Conservation (phyloP, 2,113 vertebrate species). For the Cavia aperea region DNA sequence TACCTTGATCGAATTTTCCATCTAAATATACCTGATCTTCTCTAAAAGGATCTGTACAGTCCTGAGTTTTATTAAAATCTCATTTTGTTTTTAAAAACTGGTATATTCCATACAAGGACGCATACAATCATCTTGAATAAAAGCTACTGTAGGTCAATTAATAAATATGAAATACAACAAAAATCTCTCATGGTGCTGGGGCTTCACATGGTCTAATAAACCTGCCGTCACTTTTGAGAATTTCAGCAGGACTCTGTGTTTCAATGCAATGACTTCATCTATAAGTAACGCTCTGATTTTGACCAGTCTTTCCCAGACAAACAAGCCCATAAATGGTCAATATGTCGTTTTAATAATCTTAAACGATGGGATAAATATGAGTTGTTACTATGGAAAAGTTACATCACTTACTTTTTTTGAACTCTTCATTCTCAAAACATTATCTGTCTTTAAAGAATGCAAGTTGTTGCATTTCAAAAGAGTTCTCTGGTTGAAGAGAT, state of each 20-base stretch:
- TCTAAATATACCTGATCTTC: neutral
- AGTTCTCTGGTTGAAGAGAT: neutral
- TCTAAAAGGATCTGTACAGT: neutral
- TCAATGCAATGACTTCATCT: neutral
- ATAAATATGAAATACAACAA: slow-evolving; percentile 27
- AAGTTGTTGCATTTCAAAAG: slow-evolving; percentile 14
- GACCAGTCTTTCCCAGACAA: slow-evolving; percentile 15
- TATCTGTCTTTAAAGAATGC: slow-evolving; percentile 41
- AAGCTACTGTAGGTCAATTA: neutral
- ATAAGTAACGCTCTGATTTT: neutral
- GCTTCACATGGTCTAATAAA: neutral
- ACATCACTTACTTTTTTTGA: slow-evolving; percentile 36
- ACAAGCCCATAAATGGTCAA: slow-evolving; percentile 44
- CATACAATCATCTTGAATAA: slow-evolving; percentile 27
- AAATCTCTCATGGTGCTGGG: neutral
- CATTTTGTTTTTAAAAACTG: slow-evolving; percentile 17
- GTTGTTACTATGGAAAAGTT: slow-evolving; percentile 37
- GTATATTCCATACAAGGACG: neutral
- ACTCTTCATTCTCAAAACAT: slow-evolving; percentile 13
- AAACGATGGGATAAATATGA: slow-evolving; percentile 34
- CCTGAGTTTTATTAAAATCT: neutral
- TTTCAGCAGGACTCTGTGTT: neutral
- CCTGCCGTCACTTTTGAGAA: slow-evolving; percentile 31
- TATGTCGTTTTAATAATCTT: neutral
- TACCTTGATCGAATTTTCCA: neutral